Base-by-base conservation (phyloP, 30 jellyfish, hydroid and myxozoan species). In the Rhopilema esculentum region DNA sequence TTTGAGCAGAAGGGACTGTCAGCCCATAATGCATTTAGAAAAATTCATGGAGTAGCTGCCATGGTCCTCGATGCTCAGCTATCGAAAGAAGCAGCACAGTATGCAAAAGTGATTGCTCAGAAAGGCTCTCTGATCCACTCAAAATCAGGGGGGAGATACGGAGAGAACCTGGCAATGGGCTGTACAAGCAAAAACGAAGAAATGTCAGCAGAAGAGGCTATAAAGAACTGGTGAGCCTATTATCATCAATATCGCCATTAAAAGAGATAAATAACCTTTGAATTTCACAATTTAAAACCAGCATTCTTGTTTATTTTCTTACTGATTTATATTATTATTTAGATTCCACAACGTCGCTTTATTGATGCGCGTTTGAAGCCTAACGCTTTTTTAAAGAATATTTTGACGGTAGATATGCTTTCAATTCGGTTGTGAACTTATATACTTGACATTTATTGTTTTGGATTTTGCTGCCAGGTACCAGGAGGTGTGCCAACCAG, bases 161-260 rank as follows among this genome's bases (percentile, higher is more conserved):
- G 99, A 0, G 99, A 96, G 82, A 96, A 85, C 87, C 65, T 90
- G 18, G 97, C 96, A 0, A 91, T 80, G 95, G 94, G 98, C 4
- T 96, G 99, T 88, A 69, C 88, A 20, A 65, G 96, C 49, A 71
- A 51, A 27, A 86, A 79, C 18, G 91, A 67, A 63, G 97, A 91
- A 70, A 87, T 96, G 99, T 72, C 92, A 16, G 99, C 97, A 51
- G 97, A 88, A 29, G 99, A 96, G 68, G 99, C 98, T 19, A 91
- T 96, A 20, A 83, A 92, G 52, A 91, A 81, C 50, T 95, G 99
- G 99, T 94, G 75, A 78, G 92, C 15, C 8, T 19, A 31, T 0
- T 64, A 1, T 50, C 52, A 0, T 24, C 80, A 18, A 12, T 40
- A n/a, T n/a, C n/a, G n/a, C n/a, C n/a, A n/a, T n/a, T n/a, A n/a